Base-by-base conservation (phyloP, 2,888 invertebrate species). In the Dasysyrphus tricinctus region DNA sequence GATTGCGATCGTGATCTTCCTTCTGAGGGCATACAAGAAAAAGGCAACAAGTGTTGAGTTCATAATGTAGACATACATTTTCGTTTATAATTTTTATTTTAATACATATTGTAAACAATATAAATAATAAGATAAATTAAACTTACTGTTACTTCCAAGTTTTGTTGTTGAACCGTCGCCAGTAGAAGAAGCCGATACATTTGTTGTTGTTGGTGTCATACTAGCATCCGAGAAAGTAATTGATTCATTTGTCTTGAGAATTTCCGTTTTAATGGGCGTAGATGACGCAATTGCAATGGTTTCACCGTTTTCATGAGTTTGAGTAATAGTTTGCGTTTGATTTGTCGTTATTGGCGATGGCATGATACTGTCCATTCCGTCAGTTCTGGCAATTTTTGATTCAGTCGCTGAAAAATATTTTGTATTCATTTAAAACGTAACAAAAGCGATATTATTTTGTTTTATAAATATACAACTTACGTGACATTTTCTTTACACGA, bases 1-100 rank as follows among this genome's bases (percentile, higher is more conserved):
- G 94, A 94, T 88, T 94, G 94, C 29, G 94, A 94, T 76, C 94
- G 93, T 70, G 93, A 93, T 88, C 94, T 93, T 37, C 93, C 93
- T 88, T 93, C 92, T 93, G 51, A 72, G 0, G 5, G 1, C 6
- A 14, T 7, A 24, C 12, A 29, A 32, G 14, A 54, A 54, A 29
- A 54, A 29, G 0, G 5, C 3, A 16, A 61, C 0, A 44, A 8
- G n/a, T 32, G n/a, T 42, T 16, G 5, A 2, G 7, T n/a, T 42
- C 2, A 44, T 3, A 47, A 29, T 5, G 11, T 12, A 47, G 37
- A 76, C 5, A 57, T 11, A 37, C 11, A n/a, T 14, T 29, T 54
- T 3, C 4, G 29, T 49, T 19, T 8, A n/a, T n/a, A n/a, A n/a
- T n/a, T n/a, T n/a, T n/a, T n/a, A n/a, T n/a, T n/a, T n/a, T n/a